Evolutionary conservation across 2,888 invertebrate species (phyloP).

Genomic region (Caenorhabditis sp.): DNA sequence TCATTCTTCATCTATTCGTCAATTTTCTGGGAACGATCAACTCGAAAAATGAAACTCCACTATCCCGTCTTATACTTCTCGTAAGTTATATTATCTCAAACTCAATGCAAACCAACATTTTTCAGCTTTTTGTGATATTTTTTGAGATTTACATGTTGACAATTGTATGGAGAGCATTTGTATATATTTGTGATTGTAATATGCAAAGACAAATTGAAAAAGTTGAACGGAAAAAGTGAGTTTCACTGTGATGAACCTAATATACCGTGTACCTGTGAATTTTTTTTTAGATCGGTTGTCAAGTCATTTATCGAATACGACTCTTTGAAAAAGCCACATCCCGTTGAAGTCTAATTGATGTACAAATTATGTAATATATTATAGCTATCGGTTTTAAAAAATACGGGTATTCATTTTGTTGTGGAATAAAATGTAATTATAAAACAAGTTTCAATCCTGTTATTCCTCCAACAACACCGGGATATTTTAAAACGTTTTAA

Average conservation of each 20-base stretch:
- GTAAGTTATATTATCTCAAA: constrained; percentile 11
- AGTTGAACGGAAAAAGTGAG: not conserved
- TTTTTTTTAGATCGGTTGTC: not conserved
- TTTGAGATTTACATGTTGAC: constrained; percentile 53
- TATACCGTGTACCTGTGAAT: too few relatives aligned
- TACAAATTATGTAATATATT: too few relatives aligned
- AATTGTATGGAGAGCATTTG: constrained; percentile 50
- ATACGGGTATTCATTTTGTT: not conserved
- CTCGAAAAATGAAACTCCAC: constrained; percentile 42
- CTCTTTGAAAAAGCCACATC: not conserved
- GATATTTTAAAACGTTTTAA: not conserved
- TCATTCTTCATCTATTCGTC: constrained; percentile 52
- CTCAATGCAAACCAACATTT: not conserved
- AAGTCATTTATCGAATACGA: not conserved
- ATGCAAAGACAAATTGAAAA: constrained; percentile 44
- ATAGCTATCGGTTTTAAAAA: too few relatives aligned
- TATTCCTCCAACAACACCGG: not conserved
- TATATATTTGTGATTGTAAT: constrained; percentile 44
- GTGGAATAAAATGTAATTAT: not conserved
- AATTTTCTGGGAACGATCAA: constrained; percentile 57
- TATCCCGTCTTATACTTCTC: constrained; percentile 31
- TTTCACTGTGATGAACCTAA: too few relatives aligned
- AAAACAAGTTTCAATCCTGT: not conserved
- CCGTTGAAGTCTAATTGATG: not conserved
- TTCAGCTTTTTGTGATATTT: constrained; percentile 44